Evolutionary conservation across 2,113 vertebrate genomes (phyloP), one percentile per base, ranked within the genome.

Genomic region (Pterophyllum scalare): DNA sequence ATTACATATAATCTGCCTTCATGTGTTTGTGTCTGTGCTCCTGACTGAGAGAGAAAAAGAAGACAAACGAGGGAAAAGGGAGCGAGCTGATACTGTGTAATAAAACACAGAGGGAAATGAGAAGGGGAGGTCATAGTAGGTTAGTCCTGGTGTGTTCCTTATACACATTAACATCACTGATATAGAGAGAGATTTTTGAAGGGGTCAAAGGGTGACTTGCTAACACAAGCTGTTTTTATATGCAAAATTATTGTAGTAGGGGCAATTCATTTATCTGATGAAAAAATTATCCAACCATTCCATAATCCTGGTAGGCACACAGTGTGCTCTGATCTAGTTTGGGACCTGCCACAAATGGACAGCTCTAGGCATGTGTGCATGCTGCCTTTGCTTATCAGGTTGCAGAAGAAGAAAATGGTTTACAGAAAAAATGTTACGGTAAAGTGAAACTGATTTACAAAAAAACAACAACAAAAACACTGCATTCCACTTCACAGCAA

Each of bases 251-350:
- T 62, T 61, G 77, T 54, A 77, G 38, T 26, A 84, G 80, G 62
- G 67, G 82, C 79, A 87, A 54, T 84, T 88, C 40, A 79, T 89
- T 89, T 87, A 91, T 87, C 88, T 84, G 80, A 90, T 91, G 77
- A 59, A 82, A 82, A 94, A 92, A 89, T 82, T 78, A 80, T 79
- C 59, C 76, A 64, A 61, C 81, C 81, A 59, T 80, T 87, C 88
- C 22, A 15, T 89, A 93, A 90, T 91, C 86, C 87, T 46, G 22
- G 52, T 60, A 14, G 65, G 64, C 79, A 77, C 76, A 80, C 60
- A 22, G 62, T 81, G 67, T 79, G 62, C 86, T 81, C 78, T 83
- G 83, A 91, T 87, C 62, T 57, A 86, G 82, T 85, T 87, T 88
- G 33, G 82, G 70, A 75, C 43, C 81, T 6, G 2, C 26, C 35